Evolutionary conservation across 2,888 invertebrate genomes (phyloP).

Genomic region (Stenoptilia bipunctidactyla): DNA sequence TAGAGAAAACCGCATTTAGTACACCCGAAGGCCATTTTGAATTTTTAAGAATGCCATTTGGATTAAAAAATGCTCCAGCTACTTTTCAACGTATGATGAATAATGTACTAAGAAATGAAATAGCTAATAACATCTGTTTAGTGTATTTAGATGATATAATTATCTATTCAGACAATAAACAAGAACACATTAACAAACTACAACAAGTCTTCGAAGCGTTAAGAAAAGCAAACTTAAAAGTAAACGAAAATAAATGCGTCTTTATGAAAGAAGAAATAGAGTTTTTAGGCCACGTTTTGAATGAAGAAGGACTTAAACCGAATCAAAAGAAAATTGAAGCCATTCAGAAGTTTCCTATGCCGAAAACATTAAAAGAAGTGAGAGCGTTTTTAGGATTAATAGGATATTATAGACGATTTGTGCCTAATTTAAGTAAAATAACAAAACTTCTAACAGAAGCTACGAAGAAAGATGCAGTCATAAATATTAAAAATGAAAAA

Average conservation of each 20-base stretch:
- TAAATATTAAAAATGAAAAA: slow-evolving; percentile 4
- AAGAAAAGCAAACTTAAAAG: no score
- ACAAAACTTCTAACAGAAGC: slow-evolving; percentile 12
- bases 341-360: slow-evolving; percentile 15
- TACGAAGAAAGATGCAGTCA: no score
- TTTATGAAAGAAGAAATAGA: slow-evolving; percentile 16
- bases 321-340: slow-evolving; percentile 10
- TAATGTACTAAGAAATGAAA: background rate
- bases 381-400: slow-evolving; percentile 20
- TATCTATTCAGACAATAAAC: slow-evolving; percentile 17
- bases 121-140: slow-evolving; percentile 14
- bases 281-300: slow-evolving; percentile 20
- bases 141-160: slow-evolving; percentile 27
- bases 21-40: slow-evolving; percentile 12
- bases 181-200: slow-evolving; percentile 14
- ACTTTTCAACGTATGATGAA: slow-evolving; percentile 11
- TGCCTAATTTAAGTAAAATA: slow-evolving; percentile 20
- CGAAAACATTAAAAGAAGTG: slow-evolving; percentile 11
- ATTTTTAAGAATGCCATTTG: slow-evolving; percentile 14
- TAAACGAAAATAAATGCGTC: no score
- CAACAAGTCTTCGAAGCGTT: slow-evolving; percentile 15
- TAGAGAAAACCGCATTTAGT: slow-evolving; percentile 13
- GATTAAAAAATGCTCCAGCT: slow-evolving; percentile 13
- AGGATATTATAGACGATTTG: slow-evolving; percentile 27
- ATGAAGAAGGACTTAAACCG: slow-evolving; percentile 14